Evolutionary conservation across 2,113 vertebrate genomes (phyloP), one percentile per base, ranked within the genome.

Genomic region (Rhinogobius similis): DNA sequence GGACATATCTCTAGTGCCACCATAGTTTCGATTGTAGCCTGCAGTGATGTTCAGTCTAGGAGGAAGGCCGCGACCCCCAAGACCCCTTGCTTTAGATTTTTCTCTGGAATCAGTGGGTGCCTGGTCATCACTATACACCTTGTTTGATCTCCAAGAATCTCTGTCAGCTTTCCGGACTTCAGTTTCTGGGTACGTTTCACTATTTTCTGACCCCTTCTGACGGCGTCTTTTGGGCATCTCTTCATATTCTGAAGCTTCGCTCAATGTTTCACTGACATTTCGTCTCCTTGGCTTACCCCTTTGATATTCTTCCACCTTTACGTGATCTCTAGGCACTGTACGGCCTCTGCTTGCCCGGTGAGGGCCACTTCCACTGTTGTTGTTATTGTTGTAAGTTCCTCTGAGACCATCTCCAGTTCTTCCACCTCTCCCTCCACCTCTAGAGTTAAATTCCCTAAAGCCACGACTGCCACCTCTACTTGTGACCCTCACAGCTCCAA

Each of bases 211-310:
- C 23, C 93, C 96, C 59, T 96, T 93, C 85, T 99, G 95, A 0
- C 96, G 92, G 0, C 96, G 94, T 3, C 98, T 94, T 78, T 99
- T 99, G 13, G 98, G 98, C 10, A 97, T 94, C 65, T 99, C 98
- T 76, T 99, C 98, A 0, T 98, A 98, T 58, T 99, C 97, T 0
- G 98, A 99, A n/a, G 96, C 91, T 81, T 99, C 97, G 0, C 98
- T 99, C 72, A 97, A 93, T 0, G 97, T 99, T 91, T 99, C 98
- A 0, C 98, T 99, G 4, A 96, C 96, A 0, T 98, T 97, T 2
- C 98, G 83, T 7, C 98, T 91, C 11, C 98, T 86, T 0, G 96
- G 95, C 68, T 95, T 97, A 43, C 94, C 94, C 16, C 96, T 85
- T 52, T 96, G 93, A 67, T 94, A 91, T 14, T 98, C 97, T 14